phyloP scores from a whole-genome alignment of 2,888 invertebrate species.

The Lasioglossum morio region DNA sequence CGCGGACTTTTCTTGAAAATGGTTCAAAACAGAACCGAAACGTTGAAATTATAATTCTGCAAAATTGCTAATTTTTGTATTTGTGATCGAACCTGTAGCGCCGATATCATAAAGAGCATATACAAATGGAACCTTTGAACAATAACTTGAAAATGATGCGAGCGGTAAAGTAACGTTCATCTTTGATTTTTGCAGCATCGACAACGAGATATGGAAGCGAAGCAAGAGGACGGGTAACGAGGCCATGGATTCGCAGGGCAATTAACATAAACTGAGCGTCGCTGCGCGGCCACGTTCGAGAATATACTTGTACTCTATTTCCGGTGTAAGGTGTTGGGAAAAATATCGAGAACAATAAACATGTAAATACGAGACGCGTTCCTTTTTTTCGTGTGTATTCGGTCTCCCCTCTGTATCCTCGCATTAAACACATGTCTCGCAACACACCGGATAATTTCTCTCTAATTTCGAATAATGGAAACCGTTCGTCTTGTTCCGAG shows the following conservation, averaged over 20 bases:
- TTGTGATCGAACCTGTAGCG: no score
- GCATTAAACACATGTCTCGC: background rate
- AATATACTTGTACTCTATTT: conserved; percentile 36
- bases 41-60: no score
- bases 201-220: conserved; percentile 78
- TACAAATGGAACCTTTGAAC: no score
- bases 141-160: no score
- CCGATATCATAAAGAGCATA: no score
- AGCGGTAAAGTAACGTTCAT: accelerated
- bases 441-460: background rate
- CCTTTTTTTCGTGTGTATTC: conserved; percentile 2
- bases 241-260: conserved; percentile 22
- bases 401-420: background rate
- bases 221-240: conserved; percentile 72
- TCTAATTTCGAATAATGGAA: conserved; percentile 8
- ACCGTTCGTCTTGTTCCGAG: background rate
- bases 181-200: conserved; percentile 62
- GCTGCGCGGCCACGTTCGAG: background rate
- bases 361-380: conserved; percentile 48
- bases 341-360: conserved; percentile 63
- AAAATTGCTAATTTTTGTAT: no score
- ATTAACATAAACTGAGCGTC: conserved; percentile 35
- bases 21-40: no score
- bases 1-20: no score
- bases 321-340: conserved; percentile 69